Evolutionary conservation across 37 sponge, comb jelly and placozoan genomes (phyloP), one percentile per base, ranked within the genome.

Genomic region (Lycopodina hypogea): DNA sequence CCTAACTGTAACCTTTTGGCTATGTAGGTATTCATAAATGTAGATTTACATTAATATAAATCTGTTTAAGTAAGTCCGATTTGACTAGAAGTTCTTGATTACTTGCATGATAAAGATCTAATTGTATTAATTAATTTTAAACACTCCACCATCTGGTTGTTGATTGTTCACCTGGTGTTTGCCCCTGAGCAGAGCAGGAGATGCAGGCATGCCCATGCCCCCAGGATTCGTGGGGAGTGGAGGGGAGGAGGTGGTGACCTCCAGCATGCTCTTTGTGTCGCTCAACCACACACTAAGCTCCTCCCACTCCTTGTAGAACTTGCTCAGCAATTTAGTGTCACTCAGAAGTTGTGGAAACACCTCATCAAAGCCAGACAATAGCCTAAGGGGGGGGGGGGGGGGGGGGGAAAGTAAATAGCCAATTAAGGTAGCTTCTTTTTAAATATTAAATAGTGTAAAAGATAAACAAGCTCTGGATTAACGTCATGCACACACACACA

Each of bases 301-400:
- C 35, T 68, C 42, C 6, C 39, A n/a, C 77, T 76, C 84, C n/a
- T 56, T 77, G 19, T 65, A 19, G 23, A 84, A 75, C 69, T 50
- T 30, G 22, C 32, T 64, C 35, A 84, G 18, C 24, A 76, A 34
- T 53, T 72, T 29, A n/a, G 29, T 36, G 26, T 72, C 60, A 28
- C 24, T 58, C 14, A 30, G 23, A 1, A 81, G 53, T 24, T 30
- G 2, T 34, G 76, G 1, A 17, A 15, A 58, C n/a, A 76, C 6
- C 2, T 58, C 42, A 26, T 76, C 76, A 38, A 60, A 7, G 7
- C 59, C 61, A 11, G 60, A 8, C 7, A 60, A 23, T 11, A 76
- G 3, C n/a, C 71, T 71, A 45, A 4, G 48, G 9, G 9, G 4
- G 48, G 17, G 28, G 12, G 61, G 7, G 61, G 4, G 61, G 4